A percentile compares a stretch with the other conserved stretches of the same genome.
Evolutionary conservation across 2,797 vertebrate genomes (phyloP).

Genomic region (Brotula barbata): DNA sequence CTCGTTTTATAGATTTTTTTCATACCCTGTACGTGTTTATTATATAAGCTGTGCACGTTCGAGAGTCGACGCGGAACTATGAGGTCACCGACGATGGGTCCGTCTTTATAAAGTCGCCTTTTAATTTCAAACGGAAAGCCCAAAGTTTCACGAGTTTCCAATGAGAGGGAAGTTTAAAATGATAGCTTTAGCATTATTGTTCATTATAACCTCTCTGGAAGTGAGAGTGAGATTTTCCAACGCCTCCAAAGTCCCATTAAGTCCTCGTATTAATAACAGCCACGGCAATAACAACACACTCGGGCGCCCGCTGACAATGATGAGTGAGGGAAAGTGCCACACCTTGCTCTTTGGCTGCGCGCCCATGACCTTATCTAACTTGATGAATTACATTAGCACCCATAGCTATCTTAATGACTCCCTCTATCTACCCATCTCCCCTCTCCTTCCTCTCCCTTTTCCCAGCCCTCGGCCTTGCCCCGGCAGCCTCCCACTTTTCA

Average conservation of each 20-base stretch:
- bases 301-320: constrained; percentile 56
- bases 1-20: background rate
- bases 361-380: constrained; percentile 66
- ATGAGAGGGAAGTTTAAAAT: too few relatives aligned
- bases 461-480: constrained; percentile 70
- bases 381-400: constrained; percentile 76
- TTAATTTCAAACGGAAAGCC: too few relatives aligned
- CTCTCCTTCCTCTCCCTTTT: constrained; percentile 65
- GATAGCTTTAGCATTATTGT: too few relatives aligned
- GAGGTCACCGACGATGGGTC: too few relatives aligned
- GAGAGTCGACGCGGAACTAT: too few relatives aligned
- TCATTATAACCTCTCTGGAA: background rate
- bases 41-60: too few relatives aligned
- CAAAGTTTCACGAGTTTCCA: too few relatives aligned
- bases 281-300: constrained; percentile 52
- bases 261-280: constrained; percentile 36
- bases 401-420: constrained; percentile 79
- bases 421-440: constrained; percentile 68
- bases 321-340: constrained; percentile 66
- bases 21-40: too few relatives aligned
- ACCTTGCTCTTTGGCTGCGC: constrained; percentile 68
- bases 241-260: too few relatives aligned
- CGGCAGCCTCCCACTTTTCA: constrained; percentile 61
- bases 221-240: too few relatives aligned
- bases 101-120: too few relatives aligned